These are phyloP conservation scores for Poecilia gillii DNA, from an alignment of 2,797 vertebrate species.

Conservation along the genomic window DNA sequence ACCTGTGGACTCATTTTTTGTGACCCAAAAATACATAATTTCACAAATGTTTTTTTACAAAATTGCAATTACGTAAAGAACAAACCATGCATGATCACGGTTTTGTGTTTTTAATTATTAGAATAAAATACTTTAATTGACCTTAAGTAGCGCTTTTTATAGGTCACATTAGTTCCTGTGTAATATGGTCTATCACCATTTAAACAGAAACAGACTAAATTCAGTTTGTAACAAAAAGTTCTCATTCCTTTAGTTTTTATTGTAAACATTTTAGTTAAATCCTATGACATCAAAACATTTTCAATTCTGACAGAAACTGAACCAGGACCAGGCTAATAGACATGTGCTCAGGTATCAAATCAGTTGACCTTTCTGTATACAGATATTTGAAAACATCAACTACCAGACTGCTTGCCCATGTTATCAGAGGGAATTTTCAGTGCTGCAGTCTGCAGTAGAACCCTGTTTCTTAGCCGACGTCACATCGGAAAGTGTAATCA, in stretches of 20 bases:
- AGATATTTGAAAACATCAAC: background rate
- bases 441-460: background rate
- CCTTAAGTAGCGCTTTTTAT: background rate
- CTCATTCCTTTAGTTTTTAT: background rate
- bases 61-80: background rate
- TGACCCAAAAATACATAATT: background rate
- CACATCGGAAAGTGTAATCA: background rate
- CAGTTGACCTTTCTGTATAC: background rate
- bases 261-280: background rate
- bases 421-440: background rate
- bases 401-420: background rate
- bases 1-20: background rate
- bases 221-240: background rate
- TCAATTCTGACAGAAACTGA: background rate
- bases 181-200: background rate
- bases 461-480: background rate
- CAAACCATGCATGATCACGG: background rate
- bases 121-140: background rate
- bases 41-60: background rate
- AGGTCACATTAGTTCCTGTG: background rate
- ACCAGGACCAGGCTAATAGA: background rate
- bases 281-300: background rate
- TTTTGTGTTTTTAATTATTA: background rate
- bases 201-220: background rate
- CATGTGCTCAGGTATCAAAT: background rate